A percentile compares a stretch with the other conserved stretches of the same genome.
Conservation (phyloP, 2,797 vertebrate species). For the Falco biarmicus region DNA sequence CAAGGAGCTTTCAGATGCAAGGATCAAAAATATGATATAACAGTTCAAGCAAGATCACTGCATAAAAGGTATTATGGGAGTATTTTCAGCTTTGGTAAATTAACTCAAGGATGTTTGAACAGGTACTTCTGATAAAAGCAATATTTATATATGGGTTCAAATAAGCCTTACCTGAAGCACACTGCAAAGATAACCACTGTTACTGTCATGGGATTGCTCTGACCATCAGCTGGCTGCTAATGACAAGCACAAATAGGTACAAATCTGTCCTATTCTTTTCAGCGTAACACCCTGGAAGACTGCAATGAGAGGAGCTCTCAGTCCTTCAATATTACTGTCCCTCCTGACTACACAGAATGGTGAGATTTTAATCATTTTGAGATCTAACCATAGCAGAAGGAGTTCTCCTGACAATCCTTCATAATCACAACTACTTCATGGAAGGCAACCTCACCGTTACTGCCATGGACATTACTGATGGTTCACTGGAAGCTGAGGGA, state of each 20-base stretch:
- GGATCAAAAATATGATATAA: neutral
- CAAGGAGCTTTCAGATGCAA: neutral
- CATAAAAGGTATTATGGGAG: neutral
- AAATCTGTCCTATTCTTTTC: neutral
- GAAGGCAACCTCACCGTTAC: neutral
- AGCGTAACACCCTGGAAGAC: accelerated
- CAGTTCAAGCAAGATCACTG: neutral
- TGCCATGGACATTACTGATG: neutral
- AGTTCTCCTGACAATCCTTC: neutral
- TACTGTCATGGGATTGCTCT: neutral
- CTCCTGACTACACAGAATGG: neutral
- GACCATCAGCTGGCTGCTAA: neutral
- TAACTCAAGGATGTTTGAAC: neutral
- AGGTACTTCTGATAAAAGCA: neutral
- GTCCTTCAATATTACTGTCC: neutral
- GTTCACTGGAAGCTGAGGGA: neutral
- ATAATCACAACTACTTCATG: neutral
- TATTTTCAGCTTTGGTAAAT: neutral
- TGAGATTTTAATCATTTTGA: neutral
- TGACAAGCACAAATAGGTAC: neutral
- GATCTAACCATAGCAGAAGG: neutral
- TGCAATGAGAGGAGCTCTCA: neutral
- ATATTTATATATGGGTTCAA: neutral
- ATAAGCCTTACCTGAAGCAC: neutral
- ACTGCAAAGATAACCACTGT: neutral